Percentiles rank a stretch among this genome's conserved stretches.
Conservation (phyloP, 2,797 vertebrate genomes). For the Sylvia borin region DNA sequence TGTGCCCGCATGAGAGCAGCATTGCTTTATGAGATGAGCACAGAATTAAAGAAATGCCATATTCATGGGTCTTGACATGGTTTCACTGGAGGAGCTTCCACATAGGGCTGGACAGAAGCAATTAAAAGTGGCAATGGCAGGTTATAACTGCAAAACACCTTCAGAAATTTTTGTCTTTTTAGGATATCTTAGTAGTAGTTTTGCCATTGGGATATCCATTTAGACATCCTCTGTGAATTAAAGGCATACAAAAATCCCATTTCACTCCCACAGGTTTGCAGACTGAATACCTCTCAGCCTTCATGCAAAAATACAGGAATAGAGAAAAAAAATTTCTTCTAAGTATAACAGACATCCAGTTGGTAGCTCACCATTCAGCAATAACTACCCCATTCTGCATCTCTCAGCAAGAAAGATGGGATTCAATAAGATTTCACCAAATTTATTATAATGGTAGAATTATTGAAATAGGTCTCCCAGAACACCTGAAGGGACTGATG, state of each 20-base stretch:
- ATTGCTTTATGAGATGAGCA: not conserved
- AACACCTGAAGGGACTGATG: constrained; percentile 4
- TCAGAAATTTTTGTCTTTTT: not conserved
- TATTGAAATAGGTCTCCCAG: constrained; percentile 21
- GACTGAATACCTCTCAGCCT: not conserved
- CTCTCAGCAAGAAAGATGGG: not conserved
- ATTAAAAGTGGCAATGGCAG: not conserved
- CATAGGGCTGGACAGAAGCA: not conserved
- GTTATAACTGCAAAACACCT: not conserved
- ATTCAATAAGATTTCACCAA: not conserved
- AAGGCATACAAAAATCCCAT: not conserved
- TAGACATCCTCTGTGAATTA: not conserved
- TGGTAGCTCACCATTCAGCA: not conserved
- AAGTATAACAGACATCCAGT: not conserved
- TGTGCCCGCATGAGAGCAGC: not conserved
- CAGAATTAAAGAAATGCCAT: not conserved
- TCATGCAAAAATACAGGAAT: not conserved
- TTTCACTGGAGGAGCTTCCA: not conserved
- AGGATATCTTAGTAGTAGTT: not conserved
- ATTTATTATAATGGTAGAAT: constrained; percentile 34
- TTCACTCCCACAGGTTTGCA: not conserved
- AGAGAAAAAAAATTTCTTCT: not conserved
- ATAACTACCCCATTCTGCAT: not conserved
- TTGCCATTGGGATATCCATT: not conserved
- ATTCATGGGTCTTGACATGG: not conserved